These are phyloP conservation scores for Aporophyla nigra DNA, from an alignment of 2,888 invertebrate species.

Conservation along the genomic window DNA sequence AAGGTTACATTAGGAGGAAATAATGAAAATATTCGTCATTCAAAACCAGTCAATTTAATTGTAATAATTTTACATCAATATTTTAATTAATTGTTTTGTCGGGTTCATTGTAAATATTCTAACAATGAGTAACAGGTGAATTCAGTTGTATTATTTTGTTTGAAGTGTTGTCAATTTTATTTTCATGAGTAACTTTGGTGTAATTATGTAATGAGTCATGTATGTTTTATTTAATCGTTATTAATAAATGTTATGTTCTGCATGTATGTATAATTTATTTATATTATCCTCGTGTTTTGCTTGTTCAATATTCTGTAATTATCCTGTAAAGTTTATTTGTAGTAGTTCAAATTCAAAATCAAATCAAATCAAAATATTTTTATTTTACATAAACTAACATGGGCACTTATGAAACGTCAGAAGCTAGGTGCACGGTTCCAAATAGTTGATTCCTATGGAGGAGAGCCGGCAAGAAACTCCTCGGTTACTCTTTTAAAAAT, in stretches of 20 bases:
- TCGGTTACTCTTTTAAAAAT: no score
- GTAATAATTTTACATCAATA: slow-evolving; percentile 37
- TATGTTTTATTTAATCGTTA: slow-evolving; percentile 15
- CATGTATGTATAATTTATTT: background rate
- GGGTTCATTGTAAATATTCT: slow-evolving; percentile 30
- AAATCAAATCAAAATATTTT: no score
- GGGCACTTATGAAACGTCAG: no score
- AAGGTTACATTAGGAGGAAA: slow-evolving; percentile 29
- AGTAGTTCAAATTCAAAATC: background rate
- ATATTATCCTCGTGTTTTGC: background rate
- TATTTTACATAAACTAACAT: no score
- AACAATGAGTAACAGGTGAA: slow-evolving; percentile 35
- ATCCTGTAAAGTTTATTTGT: background rate
- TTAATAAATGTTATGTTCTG: slow-evolving; percentile 7
- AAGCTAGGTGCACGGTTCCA: no score
- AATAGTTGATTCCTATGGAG: no score
- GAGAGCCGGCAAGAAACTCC: no score
- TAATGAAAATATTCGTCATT: slow-evolving; percentile 49
- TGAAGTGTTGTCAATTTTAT: slow-evolving; percentile 15
- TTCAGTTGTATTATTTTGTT: slow-evolving; percentile 12
- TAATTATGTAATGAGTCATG: slow-evolving; percentile 15
- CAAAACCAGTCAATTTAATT: slow-evolving; percentile 36
- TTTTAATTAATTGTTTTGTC: slow-evolving; percentile 38
- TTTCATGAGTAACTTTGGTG: slow-evolving; percentile 10
- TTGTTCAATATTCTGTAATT: background rate